phyloP scores from a whole-genome alignment of 2,888 invertebrate genomes.

The Pristionchus entomophagus region DNA sequence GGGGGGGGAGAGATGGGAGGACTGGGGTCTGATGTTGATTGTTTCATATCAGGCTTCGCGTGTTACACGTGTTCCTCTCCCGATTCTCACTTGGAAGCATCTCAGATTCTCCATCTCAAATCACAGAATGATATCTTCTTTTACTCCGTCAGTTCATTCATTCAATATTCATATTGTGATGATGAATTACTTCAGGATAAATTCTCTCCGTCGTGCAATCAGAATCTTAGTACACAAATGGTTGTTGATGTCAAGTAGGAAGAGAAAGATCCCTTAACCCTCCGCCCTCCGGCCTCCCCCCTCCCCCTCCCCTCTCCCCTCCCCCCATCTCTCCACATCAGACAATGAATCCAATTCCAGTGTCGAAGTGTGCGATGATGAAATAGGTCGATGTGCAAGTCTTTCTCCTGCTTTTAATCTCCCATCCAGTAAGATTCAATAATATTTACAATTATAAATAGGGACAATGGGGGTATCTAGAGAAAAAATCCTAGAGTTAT shows the following conservation, averaged over 20 bases:
- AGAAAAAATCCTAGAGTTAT: too few relatives aligned
- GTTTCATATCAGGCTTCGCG: background rate
- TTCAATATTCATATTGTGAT: background rate
- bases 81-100: background rate
- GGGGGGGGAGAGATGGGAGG: too few relatives aligned
- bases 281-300: too few relatives aligned
- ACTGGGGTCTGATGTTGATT: too few relatives aligned
- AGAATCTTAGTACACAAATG: background rate
- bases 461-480: too few relatives aligned
- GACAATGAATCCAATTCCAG: background rate
- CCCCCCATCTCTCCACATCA: too few relatives aligned
- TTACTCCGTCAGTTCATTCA: background rate
- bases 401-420: background rate
- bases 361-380: background rate
- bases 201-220: constrained; percentile 8
- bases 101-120: background rate
- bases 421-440: background rate
- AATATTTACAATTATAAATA: too few relatives aligned
- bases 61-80: constrained; percentile 23
- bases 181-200: background rate
- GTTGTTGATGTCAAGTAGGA: background rate
- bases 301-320: too few relatives aligned
- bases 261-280: too few relatives aligned
- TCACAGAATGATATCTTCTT: constrained; percentile 31
- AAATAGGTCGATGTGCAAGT: background rate